Base-by-base conservation (phyloP, 2,797 vertebrate species). In the Toxotes lorentzi region DNA sequence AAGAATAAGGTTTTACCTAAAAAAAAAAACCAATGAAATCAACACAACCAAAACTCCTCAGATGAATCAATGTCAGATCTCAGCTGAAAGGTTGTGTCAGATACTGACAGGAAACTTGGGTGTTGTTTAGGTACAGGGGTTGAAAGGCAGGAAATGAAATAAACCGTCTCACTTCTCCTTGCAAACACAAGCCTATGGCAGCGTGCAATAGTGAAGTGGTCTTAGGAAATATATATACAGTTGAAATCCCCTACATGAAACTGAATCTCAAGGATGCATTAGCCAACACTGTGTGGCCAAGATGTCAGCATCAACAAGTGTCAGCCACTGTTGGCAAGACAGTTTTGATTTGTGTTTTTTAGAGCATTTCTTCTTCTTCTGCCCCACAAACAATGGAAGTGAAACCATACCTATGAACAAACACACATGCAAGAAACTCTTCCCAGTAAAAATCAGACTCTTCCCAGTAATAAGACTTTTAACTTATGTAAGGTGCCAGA, bases 61-160 rank as follows among this genome's bases (percentile, higher is more conserved):
- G 11, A 0, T 17, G n/a, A 65, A 51, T 68, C 57, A 27, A 16
- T 57, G 5, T 4, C 27, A 1, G 68, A 78, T 43, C 17, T 62
- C 56, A 73, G 45, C 19, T 2, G 4, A 7, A 4, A 10, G 1
- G 7, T 2, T 41, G 7, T 32, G 4, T 4, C 1, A 5, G 2
- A 12, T 10, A 24, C 41, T 34, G 34, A 58, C 57, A 84, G 76
- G 73, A 89, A 79, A 57, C 0, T 11, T 9, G 43, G 51, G 3
- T 35, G 70, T 45, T 5, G 0, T n/a, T 74, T 59, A 9, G 12
- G 1, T 43, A 11, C 0, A 16, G 11, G 0, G 0, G 0, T 21
- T 0, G 5, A 1, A 35, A 47, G 50, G 10, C 70, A 89, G 87
- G 87, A 91, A 89, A 80, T 80, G 17, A 71, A 23, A 2, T 23